Conservation (phyloP, 2,797 vertebrate genomes). For the Poeciliopsis gracilis region DNA sequence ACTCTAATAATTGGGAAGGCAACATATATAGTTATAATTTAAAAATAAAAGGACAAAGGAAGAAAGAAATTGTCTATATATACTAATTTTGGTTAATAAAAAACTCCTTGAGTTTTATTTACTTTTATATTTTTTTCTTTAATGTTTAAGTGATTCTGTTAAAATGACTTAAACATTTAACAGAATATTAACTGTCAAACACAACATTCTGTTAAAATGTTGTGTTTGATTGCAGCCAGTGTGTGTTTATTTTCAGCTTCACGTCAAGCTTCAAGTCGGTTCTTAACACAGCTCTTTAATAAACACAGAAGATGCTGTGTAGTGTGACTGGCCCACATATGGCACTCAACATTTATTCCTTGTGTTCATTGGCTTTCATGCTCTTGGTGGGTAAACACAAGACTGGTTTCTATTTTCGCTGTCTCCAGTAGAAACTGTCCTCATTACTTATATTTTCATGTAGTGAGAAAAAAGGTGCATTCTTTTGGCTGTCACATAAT, state of each 20-base stretch:
- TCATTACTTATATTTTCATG: constrained; percentile 14
- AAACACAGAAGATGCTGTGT: constrained; percentile 8
- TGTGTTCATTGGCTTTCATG: neutral
- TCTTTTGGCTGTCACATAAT: constrained; percentile 16
- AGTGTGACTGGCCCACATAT: constrained; percentile 5
- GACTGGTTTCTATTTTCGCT: constrained; percentile 10
- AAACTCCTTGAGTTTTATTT: neutral
- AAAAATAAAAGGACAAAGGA: neutral
- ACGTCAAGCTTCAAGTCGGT: constrained; percentile 2
- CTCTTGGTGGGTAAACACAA: neutral
- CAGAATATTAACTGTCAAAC: too few species aligned
- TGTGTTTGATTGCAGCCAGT: neutral
- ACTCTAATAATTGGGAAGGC: neutral
- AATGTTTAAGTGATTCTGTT: neutral
- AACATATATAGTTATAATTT: neutral
- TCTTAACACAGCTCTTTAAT: neutral
- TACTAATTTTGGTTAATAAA: neutral
- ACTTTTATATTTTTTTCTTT: neutral
- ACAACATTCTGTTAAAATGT: neutral
- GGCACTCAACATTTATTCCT: constrained; percentile 13
- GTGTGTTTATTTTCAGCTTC: neutral
- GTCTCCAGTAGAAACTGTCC: constrained; percentile 4
- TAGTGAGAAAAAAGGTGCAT: constrained; percentile 7
- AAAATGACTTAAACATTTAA: neutral
- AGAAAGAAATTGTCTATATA: neutral